Evolutionary conservation across 2,113 vertebrate species (phyloP).

Genomic region (Cyanistes caeruleus): DNA sequence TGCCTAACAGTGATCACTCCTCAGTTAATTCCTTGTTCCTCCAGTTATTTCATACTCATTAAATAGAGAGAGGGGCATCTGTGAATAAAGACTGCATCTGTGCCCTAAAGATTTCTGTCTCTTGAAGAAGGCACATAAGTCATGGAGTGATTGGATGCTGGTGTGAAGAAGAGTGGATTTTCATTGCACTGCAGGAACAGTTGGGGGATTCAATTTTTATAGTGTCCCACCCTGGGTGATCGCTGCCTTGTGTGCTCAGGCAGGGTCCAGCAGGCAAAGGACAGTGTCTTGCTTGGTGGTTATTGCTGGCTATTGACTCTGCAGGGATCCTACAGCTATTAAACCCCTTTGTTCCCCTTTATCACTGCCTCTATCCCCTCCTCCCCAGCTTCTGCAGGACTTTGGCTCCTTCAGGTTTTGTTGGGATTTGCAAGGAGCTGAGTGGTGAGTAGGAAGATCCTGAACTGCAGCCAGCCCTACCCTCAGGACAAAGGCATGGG

Average conservation of each 20-base stretch:
- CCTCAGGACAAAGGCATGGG: background rate
- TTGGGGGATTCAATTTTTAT: background rate
- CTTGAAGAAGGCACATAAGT: background rate
- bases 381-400: background rate
- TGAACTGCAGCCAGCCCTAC: background rate
- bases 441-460: background rate
- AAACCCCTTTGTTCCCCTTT: background rate
- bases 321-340: background rate
- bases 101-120: background rate
- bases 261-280: background rate
- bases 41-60: background rate
- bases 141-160: background rate
- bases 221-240: background rate
- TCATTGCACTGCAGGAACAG: background rate
- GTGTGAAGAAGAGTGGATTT: background rate
- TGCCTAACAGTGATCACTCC: background rate
- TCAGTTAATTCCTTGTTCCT: background rate
- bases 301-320: background rate
- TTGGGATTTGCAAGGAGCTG: background rate
- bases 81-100: background rate
- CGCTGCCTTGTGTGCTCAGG: background rate
- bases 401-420: background rate
- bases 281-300: background rate
- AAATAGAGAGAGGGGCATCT: background rate
- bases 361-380: background rate